Evolutionary conservation across 2,113 vertebrate species (phyloP).

Genomic region (Thymallus thymallus): DNA sequence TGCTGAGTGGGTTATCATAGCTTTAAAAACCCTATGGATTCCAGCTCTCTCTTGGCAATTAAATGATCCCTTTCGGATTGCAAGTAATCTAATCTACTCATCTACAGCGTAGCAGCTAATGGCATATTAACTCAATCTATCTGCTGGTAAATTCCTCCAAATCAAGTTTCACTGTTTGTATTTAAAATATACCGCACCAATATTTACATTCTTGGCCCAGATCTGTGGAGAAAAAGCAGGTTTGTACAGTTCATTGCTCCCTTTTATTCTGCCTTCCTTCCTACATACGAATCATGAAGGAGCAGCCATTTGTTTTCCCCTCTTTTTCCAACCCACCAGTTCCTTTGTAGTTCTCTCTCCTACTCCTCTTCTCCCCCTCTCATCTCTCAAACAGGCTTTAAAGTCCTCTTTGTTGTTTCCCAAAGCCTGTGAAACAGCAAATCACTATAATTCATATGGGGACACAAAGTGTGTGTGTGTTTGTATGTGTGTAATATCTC

Average conservation of each 20-base stretch:
- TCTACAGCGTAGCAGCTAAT: neutral
- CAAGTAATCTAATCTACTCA: neutral
- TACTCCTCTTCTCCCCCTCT: constrained; percentile 31
- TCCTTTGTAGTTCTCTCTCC: constrained; percentile 31
- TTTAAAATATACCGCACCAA: neutral
- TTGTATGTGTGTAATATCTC: constrained; percentile 5
- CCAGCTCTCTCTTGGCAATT: neutral
- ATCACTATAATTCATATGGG: constrained; percentile 58
- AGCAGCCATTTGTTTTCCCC: neutral
- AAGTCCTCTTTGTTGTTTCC: constrained; percentile 50
- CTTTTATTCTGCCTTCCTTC: neutral
- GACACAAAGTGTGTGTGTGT: constrained; percentile 45
- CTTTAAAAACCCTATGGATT: too few species aligned
- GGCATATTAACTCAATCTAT: neutral
- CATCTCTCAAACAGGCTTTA: constrained; percentile 39
- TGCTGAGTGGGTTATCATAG: too few species aligned
- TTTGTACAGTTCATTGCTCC: neutral
- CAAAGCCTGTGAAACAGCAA: constrained; percentile 38
- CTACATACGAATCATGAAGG: neutral
- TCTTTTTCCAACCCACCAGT: constrained; percentile 17
- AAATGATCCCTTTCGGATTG: neutral
- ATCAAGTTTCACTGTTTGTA: too few species aligned
- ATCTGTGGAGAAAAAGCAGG: neutral
- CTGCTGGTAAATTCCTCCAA: neutral
- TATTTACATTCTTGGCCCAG: neutral